These are phyloP conservation scores for Anarsia innoxiella DNA, from an alignment of 2,888 invertebrate genomes.

Conservation along the genomic window DNA sequence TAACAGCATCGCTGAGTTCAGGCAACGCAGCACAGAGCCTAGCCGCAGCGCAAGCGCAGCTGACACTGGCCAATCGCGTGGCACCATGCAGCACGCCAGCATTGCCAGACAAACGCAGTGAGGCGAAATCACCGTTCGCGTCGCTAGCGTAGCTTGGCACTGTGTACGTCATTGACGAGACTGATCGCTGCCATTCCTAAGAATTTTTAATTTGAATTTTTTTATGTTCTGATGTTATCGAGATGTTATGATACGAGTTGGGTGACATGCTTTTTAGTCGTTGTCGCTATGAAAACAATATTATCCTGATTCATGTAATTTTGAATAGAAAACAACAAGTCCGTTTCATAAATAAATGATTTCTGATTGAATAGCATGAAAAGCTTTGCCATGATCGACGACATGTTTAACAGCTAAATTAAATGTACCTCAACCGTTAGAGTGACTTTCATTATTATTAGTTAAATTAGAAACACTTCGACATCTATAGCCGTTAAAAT, in stretches of 20 bases:
- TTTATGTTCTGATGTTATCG: too few species aligned
- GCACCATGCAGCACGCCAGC: slow-evolving; percentile 63
- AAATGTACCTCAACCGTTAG: slow-evolving; percentile 37
- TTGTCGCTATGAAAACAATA: too few species aligned
- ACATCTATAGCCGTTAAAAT: slow-evolving; percentile 35
- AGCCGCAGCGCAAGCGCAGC: slow-evolving; percentile 65
- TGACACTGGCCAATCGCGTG: slow-evolving; percentile 60
- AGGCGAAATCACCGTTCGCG: slow-evolving; percentile 21
- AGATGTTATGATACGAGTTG: too few species aligned
- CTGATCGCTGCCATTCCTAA: slow-evolving; percentile 63
- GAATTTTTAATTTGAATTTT: background rate
- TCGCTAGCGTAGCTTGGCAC: slow-evolving; percentile 20
- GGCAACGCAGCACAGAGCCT: slow-evolving; percentile 51
- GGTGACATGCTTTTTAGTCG: too few species aligned
- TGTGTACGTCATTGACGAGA: slow-evolving; percentile 41
- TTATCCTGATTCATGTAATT: too few species aligned
- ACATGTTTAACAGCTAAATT: background rate
- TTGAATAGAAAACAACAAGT: too few species aligned
- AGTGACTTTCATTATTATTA: slow-evolving; percentile 30
- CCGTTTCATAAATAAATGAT: too few species aligned
- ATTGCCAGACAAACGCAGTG: slow-evolving; percentile 36
- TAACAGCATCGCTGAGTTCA: slow-evolving; percentile 45
- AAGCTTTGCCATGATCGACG: too few species aligned
- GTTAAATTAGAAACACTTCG: slow-evolving; percentile 30
- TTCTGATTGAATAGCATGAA: too few species aligned